Percentiles rank a stretch among this genome's conserved stretches.
Evolutionary conservation across 2,797 vertebrate species (phyloP).

Genomic region (Sebastes cheni): DNA sequence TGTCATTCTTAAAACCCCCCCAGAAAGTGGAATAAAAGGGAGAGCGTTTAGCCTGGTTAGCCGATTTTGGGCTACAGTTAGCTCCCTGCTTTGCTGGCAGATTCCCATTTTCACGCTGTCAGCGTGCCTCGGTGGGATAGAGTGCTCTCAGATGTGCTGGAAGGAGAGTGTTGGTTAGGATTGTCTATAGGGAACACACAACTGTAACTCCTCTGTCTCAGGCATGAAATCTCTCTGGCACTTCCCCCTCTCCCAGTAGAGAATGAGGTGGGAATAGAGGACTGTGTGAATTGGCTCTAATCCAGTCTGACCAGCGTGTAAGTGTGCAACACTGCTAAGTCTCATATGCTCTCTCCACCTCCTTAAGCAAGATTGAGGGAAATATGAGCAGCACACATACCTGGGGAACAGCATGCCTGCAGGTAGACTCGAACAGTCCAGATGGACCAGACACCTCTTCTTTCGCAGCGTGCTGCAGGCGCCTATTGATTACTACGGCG

Average conservation of each 20-base stretch:
- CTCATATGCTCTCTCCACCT: conserved; percentile 40
- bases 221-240: conserved; percentile 78
- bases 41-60: conserved; percentile 63
- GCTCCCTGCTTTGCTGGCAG: conserved; percentile 66
- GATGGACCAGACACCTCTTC: conserved; percentile 1
- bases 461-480: neutral
- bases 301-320: conserved; percentile 67
- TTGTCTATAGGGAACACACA: conserved; percentile 66
- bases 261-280: conserved; percentile 48
- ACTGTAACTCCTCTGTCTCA: conserved; percentile 71
- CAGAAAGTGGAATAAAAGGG: conserved; percentile 30
- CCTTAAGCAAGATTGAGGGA: conserved; percentile 39
- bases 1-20: conserved; percentile 48
- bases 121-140: conserved; percentile 53
- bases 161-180: conserved; percentile 57
- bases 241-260: conserved; percentile 52
- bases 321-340: conserved; percentile 57
- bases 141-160: conserved; percentile 59
- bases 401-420: conserved; percentile 25
- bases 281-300: conserved; percentile 71
- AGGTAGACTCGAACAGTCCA: conserved; percentile 6
- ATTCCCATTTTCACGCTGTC: conserved; percentile 82
- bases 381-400: conserved; percentile 37
- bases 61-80: conserved; percentile 50
- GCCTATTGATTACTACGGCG: conserved; percentile 20